These are phyloP conservation scores for Drosophila emarginata DNA, from an alignment of 2,888 invertebrate genomes.

Conservation along the genomic window DNA sequence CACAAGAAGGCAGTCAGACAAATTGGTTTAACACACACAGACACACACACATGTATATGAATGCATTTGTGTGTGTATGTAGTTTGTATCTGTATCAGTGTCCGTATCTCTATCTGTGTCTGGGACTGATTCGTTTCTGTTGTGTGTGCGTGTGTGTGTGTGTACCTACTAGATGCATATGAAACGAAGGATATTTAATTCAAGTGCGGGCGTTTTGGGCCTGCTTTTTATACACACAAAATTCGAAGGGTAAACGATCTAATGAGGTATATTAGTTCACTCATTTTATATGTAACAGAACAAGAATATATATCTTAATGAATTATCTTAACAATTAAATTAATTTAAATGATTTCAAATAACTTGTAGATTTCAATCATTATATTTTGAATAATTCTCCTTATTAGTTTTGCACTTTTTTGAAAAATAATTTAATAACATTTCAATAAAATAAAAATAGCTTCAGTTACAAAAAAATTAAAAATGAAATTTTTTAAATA, in stretches of 20 bases:
- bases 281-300: background rate
- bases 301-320: too few species aligned
- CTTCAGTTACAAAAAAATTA: too few species aligned
- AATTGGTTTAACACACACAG: slow-evolving; percentile 66
- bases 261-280: background rate
- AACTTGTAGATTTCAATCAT: too few species aligned
- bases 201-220: slow-evolving; percentile 57
- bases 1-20: slow-evolving; percentile 56
- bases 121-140: background rate
- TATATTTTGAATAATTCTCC: too few species aligned
- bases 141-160: slow-evolving; percentile 18
- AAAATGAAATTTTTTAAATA: too few species aligned
- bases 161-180: slow-evolving; percentile 28
- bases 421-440: too few species aligned
- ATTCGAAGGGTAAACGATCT: background rate
- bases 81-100: background rate
- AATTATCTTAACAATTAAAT: too few species aligned
- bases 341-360: too few species aligned
- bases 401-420: too few species aligned
- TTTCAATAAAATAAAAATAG: too few species aligned
- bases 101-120: background rate
- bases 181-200: slow-evolving; percentile 66
- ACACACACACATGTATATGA: slow-evolving; percentile 1
- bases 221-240: slow-evolving; percentile 7
- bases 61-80: background rate